Evolutionary conservation across 2,113 vertebrate species (phyloP), one percentile per base, ranked within the genome.

Genomic region (Charina bottae): DNA sequence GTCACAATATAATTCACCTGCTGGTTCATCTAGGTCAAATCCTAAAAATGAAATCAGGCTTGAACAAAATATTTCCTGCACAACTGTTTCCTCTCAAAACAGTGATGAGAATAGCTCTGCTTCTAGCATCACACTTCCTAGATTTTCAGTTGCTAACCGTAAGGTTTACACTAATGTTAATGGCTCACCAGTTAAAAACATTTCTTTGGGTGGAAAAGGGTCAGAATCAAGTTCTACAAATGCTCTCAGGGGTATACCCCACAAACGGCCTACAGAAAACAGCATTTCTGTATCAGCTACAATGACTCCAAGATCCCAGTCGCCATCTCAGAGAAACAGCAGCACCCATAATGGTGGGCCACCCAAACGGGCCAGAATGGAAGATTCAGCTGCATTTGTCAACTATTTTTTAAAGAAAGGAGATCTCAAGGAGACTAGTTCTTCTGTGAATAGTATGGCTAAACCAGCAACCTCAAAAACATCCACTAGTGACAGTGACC

Each of bases 161-260:
- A 97, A 96, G 85, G 97, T 92, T 49, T 98, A 98, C 15, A 92
- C 97, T 94, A 98, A 95, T n/a, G 53, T 98, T 87, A 95, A 92
- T 0, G 98, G 98, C 3, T 98, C 98, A 0, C 98, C 98, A 2
- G 89, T 97, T 24, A 97, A 96, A 96, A 96, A 97, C n/a, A 0
- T 85, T 59, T 19, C 4, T 8, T 28, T 37, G n/a, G 53, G 12
- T 3, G 93, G 46, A 42, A 59, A 7, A 83, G 89, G 91, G 54
- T 64, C 94, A 93, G 92, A 62, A 23, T 91, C 68, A 89, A 28
- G 56, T 28, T 87, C 92, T 94, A 37, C 89, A 90, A 37, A 0
- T 59, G 83, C 72, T 46, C 88, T 59, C 54, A 92, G 54, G 42
- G 59, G 55, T 78, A 0, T 83, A 42, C 85, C 55, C 0, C 33